Evolutionary conservation across 2,888 invertebrate species (phyloP).

Genomic region (Aphelenchoides bicaudatus): DNA sequence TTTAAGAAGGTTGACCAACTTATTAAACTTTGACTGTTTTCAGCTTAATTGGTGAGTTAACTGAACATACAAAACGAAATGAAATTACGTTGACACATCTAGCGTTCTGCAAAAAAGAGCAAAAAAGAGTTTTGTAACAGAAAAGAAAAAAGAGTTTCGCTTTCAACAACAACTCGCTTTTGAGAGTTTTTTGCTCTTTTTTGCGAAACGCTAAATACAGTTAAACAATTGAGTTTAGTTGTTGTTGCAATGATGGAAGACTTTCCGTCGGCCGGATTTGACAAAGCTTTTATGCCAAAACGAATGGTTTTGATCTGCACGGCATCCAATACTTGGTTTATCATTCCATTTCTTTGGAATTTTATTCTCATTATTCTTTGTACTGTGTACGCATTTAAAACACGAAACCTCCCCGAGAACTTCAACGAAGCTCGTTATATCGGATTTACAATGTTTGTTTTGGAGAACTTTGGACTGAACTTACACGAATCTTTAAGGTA

Average conservation of each 20-base stretch:
- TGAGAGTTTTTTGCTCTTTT: no score
- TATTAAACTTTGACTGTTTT: no score
- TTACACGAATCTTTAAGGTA: constrained; percentile 63
- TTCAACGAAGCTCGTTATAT: constrained; percentile 76
- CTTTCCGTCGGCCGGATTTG: constrained; percentile 61
- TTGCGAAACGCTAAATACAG: no score
- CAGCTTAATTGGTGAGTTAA: no score
- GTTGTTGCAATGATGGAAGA: constrained; percentile 68
- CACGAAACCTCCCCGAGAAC: constrained; percentile 93
- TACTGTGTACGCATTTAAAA: constrained; percentile 90
- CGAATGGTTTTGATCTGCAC: constrained; percentile 66
- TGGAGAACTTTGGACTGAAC: constrained; percentile 77
- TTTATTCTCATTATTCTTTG: constrained; percentile 74
- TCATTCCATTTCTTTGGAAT: constrained; percentile 78
- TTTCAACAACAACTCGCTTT: no score
- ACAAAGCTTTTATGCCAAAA: constrained; percentile 37
- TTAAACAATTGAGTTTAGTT: constrained; percentile 58
- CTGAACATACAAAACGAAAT: background rate
- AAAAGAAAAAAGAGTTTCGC: background rate
- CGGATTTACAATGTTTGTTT: constrained; percentile 97
- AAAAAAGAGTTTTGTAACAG: background rate
- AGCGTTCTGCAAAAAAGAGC: no score
- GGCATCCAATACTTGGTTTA: constrained; percentile 66
- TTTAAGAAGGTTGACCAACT: background rate
- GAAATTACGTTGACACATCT: constrained; percentile 6